A percentile compares a stretch with the other conserved stretches of the same genome.
Conservation (phyloP, 2,797 vertebrate species). For the Phataginus tricuspis region DNA sequence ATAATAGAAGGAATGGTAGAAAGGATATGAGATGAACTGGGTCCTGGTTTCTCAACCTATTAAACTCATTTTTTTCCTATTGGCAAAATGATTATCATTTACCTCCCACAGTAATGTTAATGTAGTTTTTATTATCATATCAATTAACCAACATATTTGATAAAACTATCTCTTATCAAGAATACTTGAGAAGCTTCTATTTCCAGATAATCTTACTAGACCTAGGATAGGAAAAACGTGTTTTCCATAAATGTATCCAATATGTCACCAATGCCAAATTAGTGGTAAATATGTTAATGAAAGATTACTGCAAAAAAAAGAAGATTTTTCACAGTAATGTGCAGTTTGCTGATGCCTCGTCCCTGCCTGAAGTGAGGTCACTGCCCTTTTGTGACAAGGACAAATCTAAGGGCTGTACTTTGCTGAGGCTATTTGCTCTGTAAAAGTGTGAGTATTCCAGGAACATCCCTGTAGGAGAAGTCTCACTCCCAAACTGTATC, state of each 20-base stretch:
- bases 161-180: not conserved
- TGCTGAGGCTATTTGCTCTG: not conserved
- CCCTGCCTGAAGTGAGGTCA: not conserved
- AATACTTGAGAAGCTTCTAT: not conserved
- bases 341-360: accelerated
- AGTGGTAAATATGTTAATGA: not conserved
- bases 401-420: not conserved
- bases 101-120: not conserved
- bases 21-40: not conserved
- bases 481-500: not conserved
- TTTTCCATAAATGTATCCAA: not conserved
- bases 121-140: not conserved
- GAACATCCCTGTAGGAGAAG: not conserved
- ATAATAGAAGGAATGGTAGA: not conserved
- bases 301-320: not conserved
- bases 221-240: not conserved
- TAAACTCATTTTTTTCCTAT: not conserved
- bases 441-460: not conserved
- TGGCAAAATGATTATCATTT: not conserved
- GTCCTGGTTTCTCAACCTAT: not conserved
- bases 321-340: not conserved
- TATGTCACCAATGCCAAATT: not conserved
- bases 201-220: not conserved
- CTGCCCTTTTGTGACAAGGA: not conserved
- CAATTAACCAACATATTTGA: not conserved